Percentiles rank a stretch among this genome's conserved stretches.
These are phyloP conservation scores for Drosophila funebris DNA, from an alignment of 1,140 invertebrate species.

Conservation along the genomic window DNA sequence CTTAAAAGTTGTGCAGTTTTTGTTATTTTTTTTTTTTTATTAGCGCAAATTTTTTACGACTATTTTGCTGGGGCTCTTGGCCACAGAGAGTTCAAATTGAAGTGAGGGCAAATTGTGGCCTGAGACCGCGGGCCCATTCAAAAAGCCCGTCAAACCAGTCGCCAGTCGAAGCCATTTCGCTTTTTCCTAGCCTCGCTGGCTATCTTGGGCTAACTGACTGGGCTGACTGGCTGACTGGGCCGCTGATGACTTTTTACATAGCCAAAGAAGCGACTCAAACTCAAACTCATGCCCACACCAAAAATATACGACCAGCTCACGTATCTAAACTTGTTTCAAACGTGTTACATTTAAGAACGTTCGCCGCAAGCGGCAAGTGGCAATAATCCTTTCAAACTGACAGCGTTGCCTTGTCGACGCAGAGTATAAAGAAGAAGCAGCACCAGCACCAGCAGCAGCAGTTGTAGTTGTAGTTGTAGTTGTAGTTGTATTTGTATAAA, in stretches of 20 bases:
- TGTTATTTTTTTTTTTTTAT: constrained; percentile 48
- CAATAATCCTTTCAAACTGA: constrained; percentile 81
- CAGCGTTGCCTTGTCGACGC: constrained; percentile 66
- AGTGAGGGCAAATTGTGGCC: constrained; percentile 61
- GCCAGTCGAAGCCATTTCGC: constrained; percentile 40
- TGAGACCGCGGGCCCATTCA: constrained; percentile 64
- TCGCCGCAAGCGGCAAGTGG: constrained; percentile 77
- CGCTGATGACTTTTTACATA: constrained; percentile 81
- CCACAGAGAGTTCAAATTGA: constrained; percentile 62
- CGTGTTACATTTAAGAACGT: constrained; percentile 82
- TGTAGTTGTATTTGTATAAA: constrained; percentile 1
- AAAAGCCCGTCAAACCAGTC: constrained; percentile 78
- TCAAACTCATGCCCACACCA: constrained; percentile 32
- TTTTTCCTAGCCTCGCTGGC: constrained; percentile 61
- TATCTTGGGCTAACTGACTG: constrained; percentile 33
- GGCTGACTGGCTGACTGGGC: constrained; percentile 59
- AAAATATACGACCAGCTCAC: constrained; percentile 52
- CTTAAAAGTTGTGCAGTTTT: constrained; percentile 51
- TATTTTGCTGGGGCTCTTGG: constrained; percentile 53
- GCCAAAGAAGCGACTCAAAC: constrained; percentile 55
- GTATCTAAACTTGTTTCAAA: constrained; percentile 82
- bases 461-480: constrained; percentile 1
- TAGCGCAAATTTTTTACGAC: constrained; percentile 75
- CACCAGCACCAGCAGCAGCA: constrained; percentile 1
- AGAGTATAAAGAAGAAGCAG: constrained; percentile 1